Base-by-base conservation (phyloP, 2,797 vertebrate species). In the Remorina albescens region DNA sequence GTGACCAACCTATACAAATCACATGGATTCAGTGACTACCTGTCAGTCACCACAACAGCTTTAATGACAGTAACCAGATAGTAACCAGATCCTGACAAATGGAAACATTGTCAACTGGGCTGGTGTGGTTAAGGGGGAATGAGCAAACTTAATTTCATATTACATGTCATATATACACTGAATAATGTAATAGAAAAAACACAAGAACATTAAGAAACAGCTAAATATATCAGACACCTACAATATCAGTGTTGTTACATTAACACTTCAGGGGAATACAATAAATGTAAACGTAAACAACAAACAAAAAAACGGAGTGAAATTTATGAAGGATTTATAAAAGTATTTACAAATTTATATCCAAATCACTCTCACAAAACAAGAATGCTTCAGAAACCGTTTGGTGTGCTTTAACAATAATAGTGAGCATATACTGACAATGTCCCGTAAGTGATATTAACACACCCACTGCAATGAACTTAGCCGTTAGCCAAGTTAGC, bases 1-100 rank as follows among this genome's bases (percentile, higher is more conserved):
- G 81, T 64, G 80, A 87, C 88, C 80, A 49, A 91, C 93, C 91
- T 92, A 61, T 56, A 90, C 76, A 78, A 70, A n/a, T 79, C 67
- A 87, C 59, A 89, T 8, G 83, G 50, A 25, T 70, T 56, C 36
- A 67, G 79, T 88, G 71, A 77, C 64, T 42, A 63, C 44, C 54
- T 55, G 59, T 18, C 39, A 39, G 39, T 32, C 11, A 9, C 16
- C 13, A 84, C 30, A 66, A 1, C 51, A 46, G 23, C 21, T 36
- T 47, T 9, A 36, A 69, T 44, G n/a, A 15, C 26, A 57, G 6
- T 15, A 4, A 21, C 41, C 41, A 18, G 4, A 30, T 25, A 46
- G n/a, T n/a, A n/a, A n/a, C n/a, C n/a, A n/a, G n/a, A n/a, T n/a
- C n/a, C n/a, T n/a, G n/a, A n/a, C n/a, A n/a, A n/a, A n/a, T n/a